Evolutionary conservation across 2,797 vertebrate genomes (phyloP), one percentile per base, ranked within the genome.

Genomic region (Ciconia nigra): DNA sequence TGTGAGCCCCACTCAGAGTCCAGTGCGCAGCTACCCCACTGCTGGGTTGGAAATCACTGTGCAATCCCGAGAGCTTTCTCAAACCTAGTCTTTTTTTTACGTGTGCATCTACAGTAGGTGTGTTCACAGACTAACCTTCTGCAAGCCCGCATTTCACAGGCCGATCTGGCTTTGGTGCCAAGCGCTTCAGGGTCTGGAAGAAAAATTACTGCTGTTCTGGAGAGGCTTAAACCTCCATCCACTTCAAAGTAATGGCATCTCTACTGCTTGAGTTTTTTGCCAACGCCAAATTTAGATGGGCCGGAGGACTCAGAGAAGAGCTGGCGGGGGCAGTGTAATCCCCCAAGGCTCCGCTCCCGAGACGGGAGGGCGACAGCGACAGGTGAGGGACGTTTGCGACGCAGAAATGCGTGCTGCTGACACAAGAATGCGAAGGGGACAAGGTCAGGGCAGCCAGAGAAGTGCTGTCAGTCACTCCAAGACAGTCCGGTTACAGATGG

Each of bases 351-450:
- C 61, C 19, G 7, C 28, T 49, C 1, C 0, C 7, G 14, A 83
- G 83, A 71, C 14, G 7, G 54, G 66, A 93, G 74, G 44, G 54
- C 1, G 80, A 94, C 94, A 96, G 96, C 25, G 24, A 95, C 96
- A 97, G 96, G 89, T 96, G 96, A 86, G 73, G 82, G 81, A 62
- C 0, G 44, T 67, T 61, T 58, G 46, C 0, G 2, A 65, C 2
- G 6, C 74, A 54, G 71, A 74, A 33, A 82, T 7, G 8, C 1
- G 2, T 1, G 2, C n/a, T 12, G 29, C 86, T 57, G 76, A 39
- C 82, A 72, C 55, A 41, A 16, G 82, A 87, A 83, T 35, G 63
- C 1, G 3, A 13, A 21, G 52, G 66, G 51, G 71, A 83, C 72
- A 42, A 77, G 82, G 76, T 57, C 90, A 63, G 59, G 57, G 83